A percentile compares a stretch with the other conserved stretches of the same genome.
Evolutionary conservation across 2,888 invertebrate species (phyloP).

Genomic region (Xestia xanthographa): DNA sequence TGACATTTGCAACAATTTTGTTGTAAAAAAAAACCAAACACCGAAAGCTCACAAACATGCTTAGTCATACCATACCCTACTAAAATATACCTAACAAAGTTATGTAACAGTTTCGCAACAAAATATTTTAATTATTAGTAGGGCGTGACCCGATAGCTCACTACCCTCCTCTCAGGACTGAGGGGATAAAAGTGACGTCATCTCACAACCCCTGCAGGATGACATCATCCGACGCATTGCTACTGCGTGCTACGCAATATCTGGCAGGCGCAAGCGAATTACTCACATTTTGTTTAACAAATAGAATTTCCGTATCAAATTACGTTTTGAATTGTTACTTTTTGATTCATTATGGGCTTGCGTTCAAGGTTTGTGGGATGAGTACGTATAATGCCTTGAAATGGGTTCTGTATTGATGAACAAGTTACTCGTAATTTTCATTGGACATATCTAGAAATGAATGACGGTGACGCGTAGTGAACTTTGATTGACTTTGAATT

Average conservation of each 20-base stretch:
- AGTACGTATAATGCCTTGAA: background rate
- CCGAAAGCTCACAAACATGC: background rate
- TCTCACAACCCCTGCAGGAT: conserved; percentile 78
- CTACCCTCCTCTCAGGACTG: conserved; percentile 75
- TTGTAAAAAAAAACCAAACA: background rate
- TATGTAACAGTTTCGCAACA: conserved; percentile 42
- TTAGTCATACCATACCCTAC: background rate
- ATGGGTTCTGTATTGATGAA: background rate
- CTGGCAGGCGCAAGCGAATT: conserved; percentile 55
- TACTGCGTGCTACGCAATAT: conserved; percentile 62
- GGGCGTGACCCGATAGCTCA: conserved; percentile 85
- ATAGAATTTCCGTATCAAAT: conserved; percentile 46
- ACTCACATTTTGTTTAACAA: conserved; percentile 45
- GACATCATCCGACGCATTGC: conserved; percentile 78
- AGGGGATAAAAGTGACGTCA: conserved; percentile 81
- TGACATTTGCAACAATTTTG: too few relatives aligned
- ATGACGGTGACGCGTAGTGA: background rate
- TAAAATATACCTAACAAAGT: conserved; percentile 4
- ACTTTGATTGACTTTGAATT: conserved; percentile 1
- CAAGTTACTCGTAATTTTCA: background rate
- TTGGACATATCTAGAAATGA: background rate
- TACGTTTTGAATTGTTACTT: conserved; percentile 35
- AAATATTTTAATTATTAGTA: conserved; percentile 62
- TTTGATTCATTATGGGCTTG: conserved; percentile 32
- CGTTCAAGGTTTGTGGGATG: conserved; percentile 11